Conservation (phyloP, 2,113 vertebrate species). For the Sinocyclocheilus anophthalmus region DNA sequence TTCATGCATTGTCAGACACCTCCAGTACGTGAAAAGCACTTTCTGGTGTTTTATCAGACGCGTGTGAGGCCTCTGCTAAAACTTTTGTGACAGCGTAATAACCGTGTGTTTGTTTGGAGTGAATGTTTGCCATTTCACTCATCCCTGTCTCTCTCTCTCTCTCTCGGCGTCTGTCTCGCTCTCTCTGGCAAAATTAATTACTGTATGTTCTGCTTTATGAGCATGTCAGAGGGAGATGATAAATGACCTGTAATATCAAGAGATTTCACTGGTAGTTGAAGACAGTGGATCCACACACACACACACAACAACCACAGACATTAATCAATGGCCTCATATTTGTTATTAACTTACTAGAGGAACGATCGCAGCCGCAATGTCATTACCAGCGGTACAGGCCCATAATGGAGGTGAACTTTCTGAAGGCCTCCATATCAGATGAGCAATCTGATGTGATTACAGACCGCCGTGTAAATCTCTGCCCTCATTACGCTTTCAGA, state of each 20-base stretch:
- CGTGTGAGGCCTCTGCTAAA: conserved; percentile 62
- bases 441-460: conserved; percentile 64
- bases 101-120: conserved; percentile 52
- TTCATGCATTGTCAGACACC: background rate
- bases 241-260: conserved; percentile 85
- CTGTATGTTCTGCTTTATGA: conserved; percentile 83
- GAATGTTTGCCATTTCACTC: conserved; percentile 25
- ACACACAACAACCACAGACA: conserved; percentile 66
- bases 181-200: conserved; percentile 84
- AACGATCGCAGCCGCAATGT: conserved; percentile 68
- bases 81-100: conserved; percentile 65
- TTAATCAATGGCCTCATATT: conserved; percentile 71
- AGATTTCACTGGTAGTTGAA: conserved; percentile 56
- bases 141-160: conserved; percentile 39
- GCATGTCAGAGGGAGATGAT: conserved; percentile 80
- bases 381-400: conserved; percentile 73
- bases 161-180: conserved; percentile 14
- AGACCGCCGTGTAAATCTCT: conserved; percentile 73
- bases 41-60: conserved; percentile 61
- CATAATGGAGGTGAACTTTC: conserved; percentile 82
- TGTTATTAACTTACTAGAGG: conserved; percentile 75
- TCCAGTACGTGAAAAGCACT: background rate
- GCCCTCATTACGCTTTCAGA: conserved; percentile 73
- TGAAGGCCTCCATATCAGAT: conserved; percentile 76
- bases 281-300: conserved; percentile 30